These are phyloP conservation scores for Scelioninae gen. 2 DNA, from an alignment of 2,888 invertebrate genomes.

Conservation along the genomic window DNA sequence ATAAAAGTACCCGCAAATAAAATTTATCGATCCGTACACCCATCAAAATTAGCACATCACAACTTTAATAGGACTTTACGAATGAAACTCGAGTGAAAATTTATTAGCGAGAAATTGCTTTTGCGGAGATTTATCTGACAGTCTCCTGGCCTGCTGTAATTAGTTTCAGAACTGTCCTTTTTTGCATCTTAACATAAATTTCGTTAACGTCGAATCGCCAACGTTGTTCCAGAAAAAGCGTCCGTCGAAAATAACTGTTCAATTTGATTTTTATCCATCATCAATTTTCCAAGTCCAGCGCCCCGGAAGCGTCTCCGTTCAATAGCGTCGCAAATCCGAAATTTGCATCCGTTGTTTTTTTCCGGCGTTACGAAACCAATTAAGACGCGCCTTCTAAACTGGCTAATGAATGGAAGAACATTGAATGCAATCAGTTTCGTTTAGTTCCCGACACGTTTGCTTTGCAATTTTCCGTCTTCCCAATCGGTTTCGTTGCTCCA, in stretches of 20 bases:
- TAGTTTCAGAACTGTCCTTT: conserved; percentile 1
- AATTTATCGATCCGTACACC: not conserved
- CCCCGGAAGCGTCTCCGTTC: too few species aligned
- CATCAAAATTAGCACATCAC: not conserved
- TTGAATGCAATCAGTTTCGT: conserved; percentile 45
- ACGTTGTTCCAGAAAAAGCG: too few species aligned
- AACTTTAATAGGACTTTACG: not conserved
- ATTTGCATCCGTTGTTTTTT: conserved; percentile 30
- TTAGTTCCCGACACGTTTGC: conserved; percentile 35
- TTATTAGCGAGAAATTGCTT: conserved; percentile 21
- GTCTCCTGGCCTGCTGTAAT: conserved; percentile 5
- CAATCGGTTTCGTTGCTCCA: too few species aligned
- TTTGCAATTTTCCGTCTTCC: too few species aligned
- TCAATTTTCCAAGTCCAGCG: too few species aligned
- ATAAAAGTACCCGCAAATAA: too few species aligned
- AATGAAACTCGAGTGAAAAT: conserved; percentile 19
- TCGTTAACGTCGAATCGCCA: too few species aligned
- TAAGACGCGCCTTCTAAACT: conserved; percentile 54
- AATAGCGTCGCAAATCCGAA: not conserved
- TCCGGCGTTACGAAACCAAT: conserved; percentile 51
- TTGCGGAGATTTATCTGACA: conserved; percentile 21
- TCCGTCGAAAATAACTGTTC: too few species aligned
- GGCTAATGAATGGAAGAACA: conserved; percentile 51
- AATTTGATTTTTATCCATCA: too few species aligned
- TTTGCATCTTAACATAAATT: conserved; percentile 1